phyloP scores from a whole-genome alignment of 2,888 invertebrate genomes.

The Stenodema calcarata region DNA sequence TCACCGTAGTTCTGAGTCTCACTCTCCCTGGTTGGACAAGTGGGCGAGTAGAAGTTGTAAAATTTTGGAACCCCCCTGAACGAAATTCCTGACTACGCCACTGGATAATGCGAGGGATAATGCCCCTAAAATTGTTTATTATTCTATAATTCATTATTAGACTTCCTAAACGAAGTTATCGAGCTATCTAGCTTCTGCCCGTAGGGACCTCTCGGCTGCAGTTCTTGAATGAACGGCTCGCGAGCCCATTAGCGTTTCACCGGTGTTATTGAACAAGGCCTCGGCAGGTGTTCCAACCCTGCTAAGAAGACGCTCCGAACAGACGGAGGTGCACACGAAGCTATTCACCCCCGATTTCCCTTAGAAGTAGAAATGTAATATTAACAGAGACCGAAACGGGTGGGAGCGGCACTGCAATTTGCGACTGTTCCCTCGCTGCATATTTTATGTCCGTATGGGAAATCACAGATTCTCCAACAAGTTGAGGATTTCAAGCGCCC shows the following conservation, averaged over 20 bases:
- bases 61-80: no score
- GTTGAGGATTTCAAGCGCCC: neutral
- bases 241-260: neutral
- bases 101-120: no score
- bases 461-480: conserved; percentile 25
- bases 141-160: no score
- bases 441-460: conserved; percentile 46
- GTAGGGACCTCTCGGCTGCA: no score
- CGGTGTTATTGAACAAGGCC: neutral
- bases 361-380: conserved; percentile 24
- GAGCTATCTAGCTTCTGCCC: no score
- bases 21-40: no score
- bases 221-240: neutral
- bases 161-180: no score
- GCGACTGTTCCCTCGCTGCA: conserved; percentile 39
- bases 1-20: no score
- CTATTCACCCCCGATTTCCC: neutral
- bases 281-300: neutral
- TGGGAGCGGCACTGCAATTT: conserved; percentile 16
- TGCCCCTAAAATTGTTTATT: no score
- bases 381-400: conserved; percentile 18
- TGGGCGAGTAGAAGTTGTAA: no score
- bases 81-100: no score
- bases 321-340: neutral
- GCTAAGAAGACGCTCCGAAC: neutral